A percentile compares a stretch with the other conserved stretches of the same genome.
These are phyloP conservation scores for Sphyrna mokarran DNA, from an alignment of 2,113 vertebrate species.

Conservation along the genomic window DNA sequence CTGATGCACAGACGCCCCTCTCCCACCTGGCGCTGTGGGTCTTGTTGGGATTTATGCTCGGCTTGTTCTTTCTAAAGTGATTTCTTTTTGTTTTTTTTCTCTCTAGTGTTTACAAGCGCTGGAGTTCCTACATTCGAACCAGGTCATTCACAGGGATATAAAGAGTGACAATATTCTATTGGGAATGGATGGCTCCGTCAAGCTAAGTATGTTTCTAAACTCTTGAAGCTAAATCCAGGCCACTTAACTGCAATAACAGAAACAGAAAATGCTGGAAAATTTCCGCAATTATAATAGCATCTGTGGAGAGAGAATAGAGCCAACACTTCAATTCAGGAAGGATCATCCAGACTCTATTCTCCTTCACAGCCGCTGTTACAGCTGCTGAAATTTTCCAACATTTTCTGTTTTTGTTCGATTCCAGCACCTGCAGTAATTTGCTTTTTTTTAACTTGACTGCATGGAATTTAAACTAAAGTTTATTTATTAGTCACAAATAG, in stretches of 20 bases:
- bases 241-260: background rate
- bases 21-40: background rate
- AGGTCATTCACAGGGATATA: slow-evolving; percentile 97
- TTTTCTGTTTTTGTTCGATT: too few species aligned
- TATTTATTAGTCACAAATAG: too few species aligned
- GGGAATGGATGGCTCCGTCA: slow-evolving; percentile 96
- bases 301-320: too few species aligned
- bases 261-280: too few species aligned
- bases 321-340: too few species aligned
- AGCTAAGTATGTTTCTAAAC: slow-evolving; percentile 72
- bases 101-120: slow-evolving; percentile 86
- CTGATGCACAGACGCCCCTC: background rate
- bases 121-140: slow-evolving; percentile 93
- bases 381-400: too few species aligned
- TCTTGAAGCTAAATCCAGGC: background rate
- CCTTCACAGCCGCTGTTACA: too few species aligned
- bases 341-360: too few species aligned
- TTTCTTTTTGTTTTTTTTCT: slow-evolving; percentile 24
- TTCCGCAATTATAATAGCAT: too few species aligned
- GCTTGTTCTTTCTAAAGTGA: background rate
- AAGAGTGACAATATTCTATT: slow-evolving; percentile 97
- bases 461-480: too few species aligned
- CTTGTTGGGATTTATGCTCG: background rate
- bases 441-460: too few species aligned
- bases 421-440: too few species aligned